Conservation (phyloP, 2,113 vertebrate genomes). For the Cynopterus brachyotis region DNA sequence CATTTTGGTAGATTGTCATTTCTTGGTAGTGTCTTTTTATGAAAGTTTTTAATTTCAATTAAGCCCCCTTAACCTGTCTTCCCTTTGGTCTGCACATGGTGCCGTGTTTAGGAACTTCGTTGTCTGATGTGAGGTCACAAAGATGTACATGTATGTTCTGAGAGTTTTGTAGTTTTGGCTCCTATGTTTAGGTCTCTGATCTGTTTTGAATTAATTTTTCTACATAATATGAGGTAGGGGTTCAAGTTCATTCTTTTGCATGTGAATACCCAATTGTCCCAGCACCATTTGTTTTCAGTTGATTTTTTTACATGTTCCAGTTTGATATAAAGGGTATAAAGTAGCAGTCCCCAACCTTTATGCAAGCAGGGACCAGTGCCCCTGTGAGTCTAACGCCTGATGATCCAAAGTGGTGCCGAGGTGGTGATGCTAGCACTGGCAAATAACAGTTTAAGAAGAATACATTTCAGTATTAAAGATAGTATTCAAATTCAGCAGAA, state of each 20-base stretch:
- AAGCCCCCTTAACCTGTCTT: neutral
- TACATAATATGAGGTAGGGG: neutral
- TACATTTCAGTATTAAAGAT: neutral
- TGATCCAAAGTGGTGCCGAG: too few relatives aligned
- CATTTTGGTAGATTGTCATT: neutral
- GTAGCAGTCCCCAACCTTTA: too few relatives aligned
- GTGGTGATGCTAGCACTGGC: neutral
- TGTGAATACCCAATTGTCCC: neutral
- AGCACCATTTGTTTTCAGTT: neutral
- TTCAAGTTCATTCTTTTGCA: neutral
- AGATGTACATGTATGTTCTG: neutral
- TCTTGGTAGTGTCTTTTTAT: neutral
- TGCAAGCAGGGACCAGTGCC: too few relatives aligned
- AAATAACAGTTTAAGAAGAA: neutral
- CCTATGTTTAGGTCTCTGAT: neutral
- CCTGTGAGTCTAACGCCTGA: too few relatives aligned
- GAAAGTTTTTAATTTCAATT: neutral
- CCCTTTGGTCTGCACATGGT: neutral
- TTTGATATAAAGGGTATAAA: neutral
- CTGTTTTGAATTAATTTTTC: neutral
- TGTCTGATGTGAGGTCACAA: neutral
- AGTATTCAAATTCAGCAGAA: neutral
- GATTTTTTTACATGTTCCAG: neutral
- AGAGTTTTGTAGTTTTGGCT: neutral
- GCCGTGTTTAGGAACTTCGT: neutral